Evolutionary conservation across 2,888 invertebrate genomes (phyloP), one percentile per base, ranked within the genome.

Genomic region (Eugnorisma glareosa): DNA sequence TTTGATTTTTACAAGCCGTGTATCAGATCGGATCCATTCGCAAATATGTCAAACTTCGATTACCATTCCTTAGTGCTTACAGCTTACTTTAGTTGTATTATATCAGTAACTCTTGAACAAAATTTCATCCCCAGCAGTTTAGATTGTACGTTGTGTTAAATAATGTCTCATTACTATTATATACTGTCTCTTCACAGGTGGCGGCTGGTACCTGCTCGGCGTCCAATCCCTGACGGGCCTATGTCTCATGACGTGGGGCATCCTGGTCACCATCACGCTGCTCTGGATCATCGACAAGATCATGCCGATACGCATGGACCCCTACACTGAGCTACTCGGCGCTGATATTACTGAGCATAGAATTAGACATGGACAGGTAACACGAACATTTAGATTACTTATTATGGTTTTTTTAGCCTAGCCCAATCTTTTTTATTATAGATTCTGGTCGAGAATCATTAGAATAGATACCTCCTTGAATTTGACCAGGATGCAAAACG

Each of bases 341-440:
- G 99, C 99, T 1, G 99, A 99, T 95, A 96, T 99, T 51, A 98
- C 98, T 5, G 99, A 99, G 91, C 99, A 99, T 92, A 97, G 97
- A 85, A 98, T 99, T 66, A 97, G 98, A 67, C 98, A 99, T 91
- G 96, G 97, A 66, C 96, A 97, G 94, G 98, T 98, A 73, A 48
- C 0, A 40, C 21, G 1, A 35, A 61, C 2, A 28, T 61, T 59
- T 31, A 59, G 18, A 57, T 57, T 28, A 57, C 57, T 1, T n/a
- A 11, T 13, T 54, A n/a, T 13, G n/a, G 0, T 40, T 40, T 54
- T 54, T 24, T 51, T 24, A 45, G 45, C 45, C 18, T 7, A 45
- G 45, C n/a, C n/a, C n/a, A n/a, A n/a, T n/a, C n/a, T n/a, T n/a
- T n/a, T n/a, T n/a, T n/a, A n/a, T n/a, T n/a, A n/a, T n/a, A n/a